A percentile compares a stretch with the other conserved stretches of the same genome.
These are phyloP conservation scores for Benthosema pterotum DNA, from an alignment of 2,797 vertebrate species.

Conservation along the genomic window DNA sequence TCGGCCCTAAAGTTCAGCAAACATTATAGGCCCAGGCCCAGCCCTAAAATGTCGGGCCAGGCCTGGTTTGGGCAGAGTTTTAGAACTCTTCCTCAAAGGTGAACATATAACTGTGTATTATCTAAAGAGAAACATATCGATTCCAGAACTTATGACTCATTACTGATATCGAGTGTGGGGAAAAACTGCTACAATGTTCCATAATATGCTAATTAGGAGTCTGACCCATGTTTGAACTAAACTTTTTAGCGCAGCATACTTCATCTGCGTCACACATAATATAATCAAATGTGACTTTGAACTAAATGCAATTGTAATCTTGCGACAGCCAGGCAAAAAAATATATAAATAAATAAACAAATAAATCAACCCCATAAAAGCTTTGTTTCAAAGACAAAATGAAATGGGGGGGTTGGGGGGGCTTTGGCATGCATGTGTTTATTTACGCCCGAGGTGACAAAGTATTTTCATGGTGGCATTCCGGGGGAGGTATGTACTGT, in stretches of 20 bases:
- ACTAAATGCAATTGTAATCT: slow-evolving; percentile 19
- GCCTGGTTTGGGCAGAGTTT: too few species aligned
- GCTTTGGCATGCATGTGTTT: slow-evolving; percentile 17
- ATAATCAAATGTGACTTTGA: slow-evolving; percentile 7
- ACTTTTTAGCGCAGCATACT: neutral
- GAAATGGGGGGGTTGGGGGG: neutral
- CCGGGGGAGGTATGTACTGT: slow-evolving; percentile 13
- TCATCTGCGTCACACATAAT: neutral
- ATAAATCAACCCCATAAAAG: neutral
- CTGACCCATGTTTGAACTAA: neutral
- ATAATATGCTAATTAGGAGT: neutral
- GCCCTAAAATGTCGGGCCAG: too few species aligned
- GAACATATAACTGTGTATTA: slow-evolving; percentile 52
- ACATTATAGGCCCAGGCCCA: too few species aligned
- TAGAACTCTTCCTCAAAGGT: slow-evolving; percentile 65
- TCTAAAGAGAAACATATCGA: slow-evolving; percentile 67
- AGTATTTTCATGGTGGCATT: slow-evolving; percentile 25
- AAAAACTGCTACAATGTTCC: slow-evolving; percentile 12
- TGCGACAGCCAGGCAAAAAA: slow-evolving; percentile 9
- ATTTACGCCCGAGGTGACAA: slow-evolving; percentile 24
- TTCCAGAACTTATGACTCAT: slow-evolving; percentile 53
- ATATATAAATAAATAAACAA: neutral
- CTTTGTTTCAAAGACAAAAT: slow-evolving; percentile 16
- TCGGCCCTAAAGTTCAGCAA: too few species aligned
- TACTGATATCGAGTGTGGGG: slow-evolving; percentile 45